phyloP scores from a whole-genome alignment of 2,888 invertebrate genomes.

The Eulithis prunata region DNA sequence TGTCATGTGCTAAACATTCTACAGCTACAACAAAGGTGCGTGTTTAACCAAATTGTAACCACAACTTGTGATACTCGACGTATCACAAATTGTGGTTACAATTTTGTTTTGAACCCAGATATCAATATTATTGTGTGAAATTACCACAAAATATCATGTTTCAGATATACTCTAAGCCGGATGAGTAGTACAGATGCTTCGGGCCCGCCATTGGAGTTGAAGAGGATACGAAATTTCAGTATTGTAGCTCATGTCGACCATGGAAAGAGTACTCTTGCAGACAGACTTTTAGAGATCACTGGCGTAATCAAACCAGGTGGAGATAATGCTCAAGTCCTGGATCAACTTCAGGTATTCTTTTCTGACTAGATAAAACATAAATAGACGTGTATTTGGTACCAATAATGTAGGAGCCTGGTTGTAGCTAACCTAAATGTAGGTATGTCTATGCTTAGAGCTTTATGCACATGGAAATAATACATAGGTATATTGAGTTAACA shows the following conservation, averaged over 20 bases:
- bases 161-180: slow-evolving; percentile 43
- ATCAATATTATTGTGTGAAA: background rate
- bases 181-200: slow-evolving; percentile 53
- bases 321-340: slow-evolving; percentile 89
- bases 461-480: no score
- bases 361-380: no score
- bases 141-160: slow-evolving; percentile 10
- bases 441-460: no score
- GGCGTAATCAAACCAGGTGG: slow-evolving; percentile 89
- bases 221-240: slow-evolving; percentile 94
- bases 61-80: background rate
- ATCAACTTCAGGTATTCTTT: slow-evolving; percentile 86
- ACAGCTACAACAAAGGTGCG: slow-evolving; percentile 40
- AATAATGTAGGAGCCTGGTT: no score
- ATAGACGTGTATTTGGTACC: no score
- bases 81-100: background rate
- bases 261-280: slow-evolving; percentile 98
- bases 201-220: slow-evolving; percentile 53
- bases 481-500: no score
- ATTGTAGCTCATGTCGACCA: slow-evolving; percentile 99
- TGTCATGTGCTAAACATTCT: slow-evolving; percentile 24
- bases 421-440: no score
- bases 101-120: background rate
- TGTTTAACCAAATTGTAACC: background rate
- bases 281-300: slow-evolving; percentile 96